A percentile compares a stretch with the other conserved stretches of the same genome.
phyloP scores from a whole-genome alignment of 1,140 invertebrate genomes.

The Saccostrea cuccullata region DNA sequence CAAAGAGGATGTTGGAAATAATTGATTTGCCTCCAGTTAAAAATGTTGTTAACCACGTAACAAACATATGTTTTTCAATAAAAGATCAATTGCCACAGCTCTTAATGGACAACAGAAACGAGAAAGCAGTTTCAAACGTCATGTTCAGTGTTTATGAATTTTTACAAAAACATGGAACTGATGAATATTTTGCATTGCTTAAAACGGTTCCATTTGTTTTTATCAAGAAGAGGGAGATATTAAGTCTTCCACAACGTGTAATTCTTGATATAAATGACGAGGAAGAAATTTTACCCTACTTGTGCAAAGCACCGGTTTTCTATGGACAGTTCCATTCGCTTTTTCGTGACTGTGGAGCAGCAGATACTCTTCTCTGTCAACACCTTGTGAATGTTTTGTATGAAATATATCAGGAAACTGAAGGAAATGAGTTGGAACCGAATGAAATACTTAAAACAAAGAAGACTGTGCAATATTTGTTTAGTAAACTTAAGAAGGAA shows the following conservation, averaged over 20 bases:
- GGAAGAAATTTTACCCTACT: constrained; percentile 63
- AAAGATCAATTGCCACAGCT: background rate
- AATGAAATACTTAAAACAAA: constrained; percentile 58
- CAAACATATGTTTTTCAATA: background rate
- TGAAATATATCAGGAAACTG: constrained; percentile 28
- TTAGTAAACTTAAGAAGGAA: background rate
- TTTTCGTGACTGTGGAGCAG: constrained; percentile 62
- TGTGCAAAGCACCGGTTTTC: constrained; percentile 61
- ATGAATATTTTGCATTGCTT: background rate
- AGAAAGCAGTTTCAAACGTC: background rate
- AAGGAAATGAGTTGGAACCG: constrained; percentile 58
- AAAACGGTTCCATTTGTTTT: constrained; percentile 37
- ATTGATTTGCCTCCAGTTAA: background rate
- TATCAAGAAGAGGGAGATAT: background rate
- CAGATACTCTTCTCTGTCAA: constrained; percentile 47
- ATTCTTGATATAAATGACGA: constrained; percentile 58
- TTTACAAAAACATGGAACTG: background rate
- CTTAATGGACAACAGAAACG: background rate
- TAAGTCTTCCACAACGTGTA: constrained; percentile 52
- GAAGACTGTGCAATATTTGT: constrained; percentile 59
- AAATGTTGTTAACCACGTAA: background rate
- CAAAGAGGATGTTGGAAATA: background rate
- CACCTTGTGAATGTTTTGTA: constrained; percentile 48
- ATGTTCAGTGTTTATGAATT: background rate
- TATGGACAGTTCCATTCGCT: constrained; percentile 61